These are phyloP conservation scores for Drosophila navojoa DNA, from an alignment of 1,140 invertebrate genomes.

Conservation along the genomic window DNA sequence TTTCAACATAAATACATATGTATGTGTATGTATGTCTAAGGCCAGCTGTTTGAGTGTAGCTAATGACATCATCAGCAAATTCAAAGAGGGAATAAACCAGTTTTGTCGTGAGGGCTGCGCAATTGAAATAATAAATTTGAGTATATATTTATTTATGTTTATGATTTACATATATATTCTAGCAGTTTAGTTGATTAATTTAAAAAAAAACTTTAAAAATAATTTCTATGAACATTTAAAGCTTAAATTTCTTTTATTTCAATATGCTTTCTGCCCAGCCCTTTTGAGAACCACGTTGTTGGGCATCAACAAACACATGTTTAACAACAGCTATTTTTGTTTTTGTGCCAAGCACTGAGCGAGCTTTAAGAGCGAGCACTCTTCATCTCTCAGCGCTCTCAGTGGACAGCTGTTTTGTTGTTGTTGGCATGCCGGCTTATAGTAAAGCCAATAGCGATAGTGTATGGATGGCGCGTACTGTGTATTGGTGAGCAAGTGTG, in stretches of 20 bases:
- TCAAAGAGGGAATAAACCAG: constrained; percentile 55
- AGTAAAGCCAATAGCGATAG: constrained; percentile 17
- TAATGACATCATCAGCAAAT: constrained; percentile 64
- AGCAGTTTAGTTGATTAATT: not conserved
- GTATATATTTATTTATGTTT: no score
- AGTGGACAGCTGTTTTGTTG: constrained; percentile 63
- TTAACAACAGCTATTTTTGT: constrained; percentile 25
- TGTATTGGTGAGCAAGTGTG: constrained; percentile 27
- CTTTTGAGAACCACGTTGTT: constrained; percentile 18
- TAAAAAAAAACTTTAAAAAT: constrained; percentile 2
- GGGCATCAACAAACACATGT: constrained; percentile 52
- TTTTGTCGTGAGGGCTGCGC: constrained; percentile 51
- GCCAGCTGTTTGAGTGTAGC: constrained; percentile 63
- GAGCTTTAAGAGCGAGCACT: constrained; percentile 61
- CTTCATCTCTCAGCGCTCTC: constrained; percentile 6
- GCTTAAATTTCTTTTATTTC: not conserved
- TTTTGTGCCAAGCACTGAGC: constrained; percentile 26
- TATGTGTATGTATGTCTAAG: constrained; percentile 20
- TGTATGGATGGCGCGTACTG: constrained; percentile 49
- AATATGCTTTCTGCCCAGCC: constrained; percentile 11
- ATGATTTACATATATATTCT: not conserved
- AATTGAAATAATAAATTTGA: not conserved
- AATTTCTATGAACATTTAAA: not conserved
- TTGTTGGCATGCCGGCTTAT: constrained; percentile 60
- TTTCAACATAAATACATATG: not conserved